phyloP scores from a whole-genome alignment of 2,888 invertebrate genomes.

The Rotaria sp. region DNA sequence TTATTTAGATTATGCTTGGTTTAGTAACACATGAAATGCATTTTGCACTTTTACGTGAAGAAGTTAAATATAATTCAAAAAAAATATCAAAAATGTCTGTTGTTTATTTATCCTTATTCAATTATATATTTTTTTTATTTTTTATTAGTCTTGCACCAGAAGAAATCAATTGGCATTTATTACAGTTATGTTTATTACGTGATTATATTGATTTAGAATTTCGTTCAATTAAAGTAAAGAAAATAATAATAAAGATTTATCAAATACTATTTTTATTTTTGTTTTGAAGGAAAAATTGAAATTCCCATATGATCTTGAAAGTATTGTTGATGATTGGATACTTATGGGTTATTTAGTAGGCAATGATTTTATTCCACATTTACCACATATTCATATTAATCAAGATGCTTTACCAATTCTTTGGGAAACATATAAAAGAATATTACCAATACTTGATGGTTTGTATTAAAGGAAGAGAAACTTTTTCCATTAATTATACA shows the following conservation, averaged over 20 bases:
- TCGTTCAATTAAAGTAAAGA: background rate
- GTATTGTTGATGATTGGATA: slow-evolving; percentile 96
- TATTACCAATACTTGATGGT: slow-evolving; percentile 76
- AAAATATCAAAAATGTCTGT: slow-evolving; percentile 84
- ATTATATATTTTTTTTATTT: slow-evolving; percentile 58
- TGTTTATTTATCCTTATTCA: slow-evolving; percentile 61
- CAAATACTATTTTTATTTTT: slow-evolving; percentile 53
- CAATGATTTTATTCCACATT: slow-evolving; percentile 93
- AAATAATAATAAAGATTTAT: background rate
- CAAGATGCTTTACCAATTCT: slow-evolving; percentile 91
- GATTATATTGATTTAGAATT: slow-evolving; percentile 81
- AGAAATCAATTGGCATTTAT: slow-evolving; percentile 77
- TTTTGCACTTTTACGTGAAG: slow-evolving; percentile 97
- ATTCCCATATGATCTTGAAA: slow-evolving; percentile 84
- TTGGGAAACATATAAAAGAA: slow-evolving; percentile 82
- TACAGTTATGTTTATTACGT: slow-evolving; percentile 79
- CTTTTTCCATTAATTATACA: too few relatives aligned
- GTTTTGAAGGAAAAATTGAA: slow-evolving; percentile 77
- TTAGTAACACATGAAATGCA: slow-evolving; percentile 96
- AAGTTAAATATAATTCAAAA: slow-evolving; percentile 94
- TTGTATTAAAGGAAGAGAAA: slow-evolving; percentile 88
- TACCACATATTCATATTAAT: slow-evolving; percentile 88
- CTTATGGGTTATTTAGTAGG: slow-evolving; percentile 98
- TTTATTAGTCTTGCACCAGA: slow-evolving; percentile 55
- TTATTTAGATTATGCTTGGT: slow-evolving; percentile 58